Evolutionary conservation across 2,888 invertebrate genomes (phyloP).

Genomic region (Caenorhabditis sp.): DNA sequence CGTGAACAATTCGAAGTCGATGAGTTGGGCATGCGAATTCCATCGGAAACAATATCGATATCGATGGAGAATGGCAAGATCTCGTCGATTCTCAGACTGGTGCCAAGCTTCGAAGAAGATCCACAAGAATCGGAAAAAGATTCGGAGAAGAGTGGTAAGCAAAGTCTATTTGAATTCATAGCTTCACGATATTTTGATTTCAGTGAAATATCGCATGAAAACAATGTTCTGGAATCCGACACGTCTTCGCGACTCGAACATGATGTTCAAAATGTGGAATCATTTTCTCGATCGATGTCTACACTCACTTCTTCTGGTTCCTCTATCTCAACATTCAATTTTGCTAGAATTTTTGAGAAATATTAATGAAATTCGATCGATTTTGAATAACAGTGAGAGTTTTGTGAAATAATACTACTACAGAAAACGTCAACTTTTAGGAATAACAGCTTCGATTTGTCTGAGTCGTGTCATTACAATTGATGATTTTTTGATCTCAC

Average conservation of each 20-base stretch:
- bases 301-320: slow-evolving; percentile 21
- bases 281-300: slow-evolving; percentile 30
- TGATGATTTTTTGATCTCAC: slow-evolving; percentile 24
- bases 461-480: slow-evolving; percentile 25
- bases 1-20: slow-evolving; percentile 18
- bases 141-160: too few species aligned
- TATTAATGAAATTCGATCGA: slow-evolving; percentile 28
- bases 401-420: neutral
- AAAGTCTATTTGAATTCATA: too few species aligned
- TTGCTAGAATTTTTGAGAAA: slow-evolving; percentile 26
- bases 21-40: slow-evolving; percentile 13
- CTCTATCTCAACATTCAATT: slow-evolving; percentile 4
- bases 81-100: slow-evolving; percentile 23
- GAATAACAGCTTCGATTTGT: slow-evolving; percentile 28
- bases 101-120: slow-evolving; percentile 6
- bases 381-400: slow-evolving; percentile 10
- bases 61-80: slow-evolving; percentile 38
- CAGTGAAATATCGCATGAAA: slow-evolving; percentile 21
- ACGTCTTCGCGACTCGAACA: slow-evolving; percentile 13
- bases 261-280: slow-evolving; percentile 21
- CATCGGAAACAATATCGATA: slow-evolving; percentile 19
- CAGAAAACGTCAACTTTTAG: neutral
- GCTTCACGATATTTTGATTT: slow-evolving; percentile 7
- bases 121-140: neutral
- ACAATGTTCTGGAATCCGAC: slow-evolving; percentile 31